Evolutionary conservation across 2,888 invertebrate species (phyloP), one percentile per base, ranked within the genome.

Genomic region (Diogma glabrata): DNA sequence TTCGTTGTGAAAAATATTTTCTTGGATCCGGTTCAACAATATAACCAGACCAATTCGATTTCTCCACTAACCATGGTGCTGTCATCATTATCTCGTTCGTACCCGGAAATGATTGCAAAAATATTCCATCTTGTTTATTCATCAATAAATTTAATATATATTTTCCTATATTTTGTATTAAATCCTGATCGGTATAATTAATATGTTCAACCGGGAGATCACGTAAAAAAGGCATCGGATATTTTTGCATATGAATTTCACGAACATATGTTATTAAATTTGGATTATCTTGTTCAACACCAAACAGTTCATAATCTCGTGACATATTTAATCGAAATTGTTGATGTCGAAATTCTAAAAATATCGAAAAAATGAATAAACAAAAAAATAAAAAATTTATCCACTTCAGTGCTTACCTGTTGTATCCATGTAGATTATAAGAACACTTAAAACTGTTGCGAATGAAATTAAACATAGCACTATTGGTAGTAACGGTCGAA

Each of bases 291-390:
- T 87, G 86, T 12, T 81, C 74, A 54, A 87, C 84, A 61, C 79
- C 76, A 26, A 78, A 75, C 58, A 87, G 73, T 64, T 87, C 85
- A 66, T 84, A 81, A 67, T 87, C 87, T 56, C 81, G 79, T 47
- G 82, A 83, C 82, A 87, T 83, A 71, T 86, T 87, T 57, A 82
- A 73, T 30, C 83, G 80, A 69, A 87, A 87, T 66, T 86, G 86
- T 64, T 84, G 83, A 54, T 83, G 83, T 54, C 79, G 78, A 58
- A 82, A 72, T 7, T 82, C 84, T 83, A 64, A 22, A 28, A 50
- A 30, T 19, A 51, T 36, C 17, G 49, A 51, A 51, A 47, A 12
- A 45, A 26, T 33, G 46, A 47, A 45, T 8, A n/a, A 46, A 17
- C 6, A 23, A 4, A 22, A 24, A 24, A 24, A 7, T 7, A 9